Evolutionary conservation across 1,140 invertebrate genomes (phyloP).

Genomic region (Heliconius hermathena): DNA sequence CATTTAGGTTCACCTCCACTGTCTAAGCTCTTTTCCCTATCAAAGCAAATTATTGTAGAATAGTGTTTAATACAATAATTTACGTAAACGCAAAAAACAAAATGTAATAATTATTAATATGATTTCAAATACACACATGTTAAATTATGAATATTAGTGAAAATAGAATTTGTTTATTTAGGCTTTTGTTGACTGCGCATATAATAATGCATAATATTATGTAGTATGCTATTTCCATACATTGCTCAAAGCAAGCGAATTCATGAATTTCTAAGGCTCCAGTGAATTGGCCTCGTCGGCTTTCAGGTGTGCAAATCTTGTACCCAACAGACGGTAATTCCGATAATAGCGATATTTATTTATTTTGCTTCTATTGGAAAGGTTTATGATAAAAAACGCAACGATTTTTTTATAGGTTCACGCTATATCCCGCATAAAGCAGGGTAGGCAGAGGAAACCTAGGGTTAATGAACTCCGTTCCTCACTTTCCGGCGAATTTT

Average conservation of each 20-base stretch:
- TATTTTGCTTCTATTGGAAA: too few species aligned
- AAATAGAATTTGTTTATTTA: not conserved
- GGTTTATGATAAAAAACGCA: too few species aligned
- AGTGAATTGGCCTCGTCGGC: slow-evolving; percentile 3
- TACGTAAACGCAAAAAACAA: too few species aligned
- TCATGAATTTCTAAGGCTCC: slow-evolving; percentile 9
- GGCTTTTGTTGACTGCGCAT: not conserved
- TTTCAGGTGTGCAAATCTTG: slow-evolving; percentile 12
- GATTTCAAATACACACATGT: not conserved
- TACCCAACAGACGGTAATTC: not conserved
- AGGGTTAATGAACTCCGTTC: too few species aligned
- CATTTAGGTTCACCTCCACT: too few species aligned
- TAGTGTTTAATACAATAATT: too few species aligned
- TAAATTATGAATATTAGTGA: not conserved
- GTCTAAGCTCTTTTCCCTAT: too few species aligned
- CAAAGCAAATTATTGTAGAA: too few species aligned
- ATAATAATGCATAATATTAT: not conserved
- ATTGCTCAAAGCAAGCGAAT: slow-evolving; percentile 10
- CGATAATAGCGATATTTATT: not conserved
- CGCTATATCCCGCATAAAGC: too few species aligned
- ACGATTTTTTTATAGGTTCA: too few species aligned
- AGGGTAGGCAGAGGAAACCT: too few species aligned
- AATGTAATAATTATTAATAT: not conserved
- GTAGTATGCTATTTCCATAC: not conserved
- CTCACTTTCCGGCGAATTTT: too few species aligned